phyloP scores from a whole-genome alignment of 2,888 invertebrate genomes.

The Drosophila picticornis region DNA sequence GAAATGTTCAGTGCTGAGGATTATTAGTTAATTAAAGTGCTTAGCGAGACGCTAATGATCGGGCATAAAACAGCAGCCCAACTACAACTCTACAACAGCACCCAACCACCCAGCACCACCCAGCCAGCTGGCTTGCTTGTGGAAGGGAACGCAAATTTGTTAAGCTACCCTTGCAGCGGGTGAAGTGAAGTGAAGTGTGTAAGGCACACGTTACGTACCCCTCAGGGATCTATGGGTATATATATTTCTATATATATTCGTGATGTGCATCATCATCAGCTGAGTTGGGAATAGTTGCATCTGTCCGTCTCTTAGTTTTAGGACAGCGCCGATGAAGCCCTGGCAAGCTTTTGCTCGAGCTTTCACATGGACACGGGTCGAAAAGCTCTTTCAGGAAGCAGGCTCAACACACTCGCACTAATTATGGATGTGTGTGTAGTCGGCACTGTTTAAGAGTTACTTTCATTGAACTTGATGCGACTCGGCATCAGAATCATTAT shows the following conservation, averaged over 20 bases:
- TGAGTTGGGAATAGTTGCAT: neutral
- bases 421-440: neutral
- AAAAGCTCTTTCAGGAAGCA: neutral
- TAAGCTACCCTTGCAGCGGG: neutral
- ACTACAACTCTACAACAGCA: conserved; percentile 1
- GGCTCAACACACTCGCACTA: neutral
- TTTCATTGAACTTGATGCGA: neutral
- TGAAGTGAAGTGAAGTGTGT: neutral
- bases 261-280: neutral
- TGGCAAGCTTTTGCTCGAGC: neutral
- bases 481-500: neutral
- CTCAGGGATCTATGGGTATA: neutral
- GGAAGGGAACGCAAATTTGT: neutral
- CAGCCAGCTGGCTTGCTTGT: neutral
- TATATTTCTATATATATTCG: neutral
- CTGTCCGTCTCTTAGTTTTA: neutral
- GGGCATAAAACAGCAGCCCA: conserved; percentile 10
- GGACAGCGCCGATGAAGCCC: neutral
- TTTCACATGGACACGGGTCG: neutral
- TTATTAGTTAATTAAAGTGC: conserved; percentile 70
- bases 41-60: conserved; percentile 62
- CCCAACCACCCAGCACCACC: neutral
- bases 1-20: conserved; percentile 43
- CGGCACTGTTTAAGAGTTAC: neutral
- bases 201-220: neutral